phyloP scores from a whole-genome alignment of 2,113 vertebrate species.

The Glareola pratincola region DNA sequence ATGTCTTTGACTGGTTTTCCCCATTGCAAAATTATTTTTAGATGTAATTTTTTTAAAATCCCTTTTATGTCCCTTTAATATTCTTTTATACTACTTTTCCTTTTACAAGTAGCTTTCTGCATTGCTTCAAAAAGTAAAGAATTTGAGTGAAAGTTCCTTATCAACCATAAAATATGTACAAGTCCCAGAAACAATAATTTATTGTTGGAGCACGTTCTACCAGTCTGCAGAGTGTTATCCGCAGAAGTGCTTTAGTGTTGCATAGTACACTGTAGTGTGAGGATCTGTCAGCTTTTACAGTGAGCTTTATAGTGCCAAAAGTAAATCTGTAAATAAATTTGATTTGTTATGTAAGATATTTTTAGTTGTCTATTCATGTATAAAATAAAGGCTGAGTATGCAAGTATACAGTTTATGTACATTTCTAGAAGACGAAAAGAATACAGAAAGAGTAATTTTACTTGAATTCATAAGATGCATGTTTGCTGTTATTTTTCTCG shows the following conservation, averaged over 20 bases:
- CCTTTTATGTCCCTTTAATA: not conserved
- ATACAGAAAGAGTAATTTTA: not conserved
- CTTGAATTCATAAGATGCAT: not conserved
- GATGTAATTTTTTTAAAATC: not conserved
- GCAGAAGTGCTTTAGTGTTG: not conserved
- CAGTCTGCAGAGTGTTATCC: not conserved
- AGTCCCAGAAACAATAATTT: not conserved
- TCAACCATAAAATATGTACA: not conserved
- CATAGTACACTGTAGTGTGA: not conserved
- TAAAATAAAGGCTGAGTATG: not conserved
- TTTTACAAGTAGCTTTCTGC: not conserved
- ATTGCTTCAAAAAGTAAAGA: not conserved
- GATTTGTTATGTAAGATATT: not conserved
- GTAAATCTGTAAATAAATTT: not conserved
- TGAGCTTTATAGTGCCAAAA: not conserved
- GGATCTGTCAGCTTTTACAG: not conserved
- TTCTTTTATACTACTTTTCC: not conserved
- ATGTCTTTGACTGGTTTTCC: not conserved
- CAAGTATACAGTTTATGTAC: not conserved
- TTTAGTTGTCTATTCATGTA: not conserved
- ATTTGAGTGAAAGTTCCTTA: not conserved
- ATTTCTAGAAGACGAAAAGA: not conserved
- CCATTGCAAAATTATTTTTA: rapidly evolving
- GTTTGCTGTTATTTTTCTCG: not conserved
- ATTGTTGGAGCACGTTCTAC: not conserved